These are phyloP conservation scores for Botia almorhae DNA, from an alignment of 2,797 vertebrate species.

Conservation along the genomic window DNA sequence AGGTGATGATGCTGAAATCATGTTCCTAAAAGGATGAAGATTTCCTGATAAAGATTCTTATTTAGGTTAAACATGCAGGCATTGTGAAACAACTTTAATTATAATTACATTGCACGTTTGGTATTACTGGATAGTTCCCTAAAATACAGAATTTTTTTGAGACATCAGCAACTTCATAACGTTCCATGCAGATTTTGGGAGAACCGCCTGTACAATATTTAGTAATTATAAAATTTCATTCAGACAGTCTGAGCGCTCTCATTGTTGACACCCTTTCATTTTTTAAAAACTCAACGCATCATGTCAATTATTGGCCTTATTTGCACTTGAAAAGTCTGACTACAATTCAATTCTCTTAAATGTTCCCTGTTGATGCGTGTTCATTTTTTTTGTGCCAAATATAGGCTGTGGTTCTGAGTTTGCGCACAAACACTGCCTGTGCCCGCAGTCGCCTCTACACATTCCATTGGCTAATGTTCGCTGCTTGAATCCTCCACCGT, in stretches of 20 bases:
- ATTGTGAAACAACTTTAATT: conserved; percentile 25
- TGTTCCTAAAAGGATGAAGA: conserved; percentile 9
- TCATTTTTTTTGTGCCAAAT: conserved; percentile 34
- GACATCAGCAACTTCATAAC: neutral
- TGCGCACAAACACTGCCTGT: conserved; percentile 58
- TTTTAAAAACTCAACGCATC: neutral
- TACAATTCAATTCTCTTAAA: conserved; percentile 39
- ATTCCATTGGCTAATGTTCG: conserved; percentile 80
- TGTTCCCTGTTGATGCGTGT: neutral
- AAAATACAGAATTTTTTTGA: conserved; percentile 7
- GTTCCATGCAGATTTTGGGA: neutral
- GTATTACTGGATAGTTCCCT: neutral
- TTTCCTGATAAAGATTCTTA: conserved; percentile 18
- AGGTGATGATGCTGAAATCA: neutral
- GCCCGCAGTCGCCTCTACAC: conserved; percentile 70
- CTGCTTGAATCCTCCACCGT: conserved; percentile 71
- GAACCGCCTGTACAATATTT: neutral
- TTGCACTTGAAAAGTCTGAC: conserved; percentile 58
- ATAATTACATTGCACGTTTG: conserved; percentile 7
- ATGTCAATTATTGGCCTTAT: conserved; percentile 49
- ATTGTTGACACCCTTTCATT: conserved; percentile 1
- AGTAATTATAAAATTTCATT: conserved; percentile 1
- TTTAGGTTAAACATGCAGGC: conserved; percentile 15
- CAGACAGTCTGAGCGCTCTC: conserved; percentile 43
- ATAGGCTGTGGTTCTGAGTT: conserved; percentile 26